Conservation (phyloP, 2,888 invertebrate genomes). For the Meghimatium bilineatum region DNA sequence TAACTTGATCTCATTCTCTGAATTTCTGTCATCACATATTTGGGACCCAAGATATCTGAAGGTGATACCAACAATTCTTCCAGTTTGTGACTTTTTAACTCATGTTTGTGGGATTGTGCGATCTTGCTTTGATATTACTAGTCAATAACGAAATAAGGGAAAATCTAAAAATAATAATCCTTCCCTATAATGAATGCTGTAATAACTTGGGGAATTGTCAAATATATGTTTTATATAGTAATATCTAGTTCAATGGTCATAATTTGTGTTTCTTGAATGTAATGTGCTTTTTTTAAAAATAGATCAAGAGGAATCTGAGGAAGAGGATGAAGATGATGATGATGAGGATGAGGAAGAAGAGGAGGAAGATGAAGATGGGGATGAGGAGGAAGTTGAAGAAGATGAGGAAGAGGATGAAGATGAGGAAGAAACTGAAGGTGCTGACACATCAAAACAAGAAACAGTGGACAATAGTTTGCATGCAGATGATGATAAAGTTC, state of each 20-base stretch:
- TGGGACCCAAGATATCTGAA: too few relatives aligned
- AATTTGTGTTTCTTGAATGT: not conserved
- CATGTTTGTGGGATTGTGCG: too few relatives aligned
- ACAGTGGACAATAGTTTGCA: conserved; percentile 10
- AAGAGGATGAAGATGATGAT: conserved; percentile 27
- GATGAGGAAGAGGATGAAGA: conserved; percentile 37
- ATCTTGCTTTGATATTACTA: too few relatives aligned
- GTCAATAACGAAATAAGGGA: too few relatives aligned
- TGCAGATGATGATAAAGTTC: conserved; percentile 25
- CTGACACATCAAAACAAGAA: conserved; percentile 16
- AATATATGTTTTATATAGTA: not conserved
- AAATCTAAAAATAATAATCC: too few relatives aligned
- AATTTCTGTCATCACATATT: too few relatives aligned
- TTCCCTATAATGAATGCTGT: too few relatives aligned
- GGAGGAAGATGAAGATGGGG: conserved; percentile 10
- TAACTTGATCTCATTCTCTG: too few relatives aligned
- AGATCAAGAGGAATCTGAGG: conserved; percentile 38
- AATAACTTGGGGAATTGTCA: too few relatives aligned
- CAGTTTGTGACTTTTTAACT: too few relatives aligned
- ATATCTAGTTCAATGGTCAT: not conserved
- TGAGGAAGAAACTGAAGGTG: conserved; percentile 28
- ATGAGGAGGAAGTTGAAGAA: conserved; percentile 31
- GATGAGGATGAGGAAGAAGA: conserved; percentile 31
- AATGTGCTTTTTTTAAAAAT: not conserved
- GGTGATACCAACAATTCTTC: too few relatives aligned